A percentile compares a stretch with the other conserved stretches of the same genome.
Conservation (phyloP, 2,797 vertebrate species). For the Artibeus jamaicensis region DNA sequence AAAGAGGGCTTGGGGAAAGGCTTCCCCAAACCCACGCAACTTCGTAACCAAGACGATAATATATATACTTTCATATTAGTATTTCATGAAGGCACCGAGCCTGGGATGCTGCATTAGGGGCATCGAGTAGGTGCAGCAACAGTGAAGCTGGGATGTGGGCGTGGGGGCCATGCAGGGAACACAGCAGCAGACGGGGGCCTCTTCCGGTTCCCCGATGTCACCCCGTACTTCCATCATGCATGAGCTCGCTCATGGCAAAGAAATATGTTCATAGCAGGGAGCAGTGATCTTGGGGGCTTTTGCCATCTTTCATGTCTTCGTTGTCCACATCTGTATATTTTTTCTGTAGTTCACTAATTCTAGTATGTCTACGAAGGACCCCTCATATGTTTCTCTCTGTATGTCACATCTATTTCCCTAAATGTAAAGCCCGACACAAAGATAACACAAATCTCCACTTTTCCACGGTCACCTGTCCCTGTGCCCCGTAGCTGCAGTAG, state of each 20-base stretch:
- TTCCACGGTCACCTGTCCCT: background rate
- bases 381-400: background rate
- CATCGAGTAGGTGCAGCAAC: background rate
- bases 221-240: background rate
- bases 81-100: background rate
- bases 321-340: background rate
- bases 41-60: background rate
- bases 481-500: background rate
- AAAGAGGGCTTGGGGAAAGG: background rate
- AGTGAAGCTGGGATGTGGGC: background rate
- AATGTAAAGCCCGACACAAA: background rate
- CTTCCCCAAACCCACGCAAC: background rate
- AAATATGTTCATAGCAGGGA: background rate
- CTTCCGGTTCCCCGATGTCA: background rate
- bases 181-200: fast-evolving
- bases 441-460: background rate
- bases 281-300: background rate
- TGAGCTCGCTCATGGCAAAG: background rate
- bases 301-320: background rate
- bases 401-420: no score
- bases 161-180: no score
- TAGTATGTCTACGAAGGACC: background rate
- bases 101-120: background rate
- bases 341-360: background rate
- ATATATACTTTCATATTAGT: no score